Base-by-base conservation (phyloP, 2,888 invertebrate species). In the Petrolisthes cinctipes region DNA sequence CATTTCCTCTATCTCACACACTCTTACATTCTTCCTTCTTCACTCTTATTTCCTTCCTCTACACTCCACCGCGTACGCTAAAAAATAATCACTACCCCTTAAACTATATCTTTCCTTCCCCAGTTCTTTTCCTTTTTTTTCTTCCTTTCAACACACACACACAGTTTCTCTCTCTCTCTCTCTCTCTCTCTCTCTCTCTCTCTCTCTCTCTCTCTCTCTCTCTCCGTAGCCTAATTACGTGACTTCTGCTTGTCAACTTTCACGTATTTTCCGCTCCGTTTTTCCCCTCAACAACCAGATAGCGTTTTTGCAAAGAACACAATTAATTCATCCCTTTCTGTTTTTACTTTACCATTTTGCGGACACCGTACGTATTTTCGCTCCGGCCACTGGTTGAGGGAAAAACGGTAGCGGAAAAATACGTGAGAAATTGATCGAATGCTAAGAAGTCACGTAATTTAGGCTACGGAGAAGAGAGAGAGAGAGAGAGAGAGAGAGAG, bases 131-230 rank as follows among this genome's bases (percentile, higher is more conserved):
- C 66, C 23, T 66, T 23, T n/a, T n/a, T 82, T 61, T 61, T 1
- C 37, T 37, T 23, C 61, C n/a, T 11, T 14, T 3, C 66, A 5
- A 14, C 61, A 4, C 51, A 66, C 51, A 5, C 53, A n/a, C n/a
- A n/a, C 53, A n/a, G 61, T 82, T 54, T 20, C 14, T 20, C 66
- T 82, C 37, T 51, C 53, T 83, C 73, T 71, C 83, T 83, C 73
- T 83, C 83, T 83, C 83, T 83, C 83, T 83, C 83, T 83, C 83
- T 83, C 73, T 83, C 53, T 73, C 71, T 83, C 83, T 83, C 83
- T 73, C 83, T 83, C 83, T 73, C 83, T 83, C 83, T 83, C 83
- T 83, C 83, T 83, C 83, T 83, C 83, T 68, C 73, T 83, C 83
- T 71, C 71, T 83, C 83, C 53, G 61, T 83, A 9, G 20, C 20